Conservation (phyloP, 1,140 invertebrate species). For the Latrodectus geometricus region DNA sequence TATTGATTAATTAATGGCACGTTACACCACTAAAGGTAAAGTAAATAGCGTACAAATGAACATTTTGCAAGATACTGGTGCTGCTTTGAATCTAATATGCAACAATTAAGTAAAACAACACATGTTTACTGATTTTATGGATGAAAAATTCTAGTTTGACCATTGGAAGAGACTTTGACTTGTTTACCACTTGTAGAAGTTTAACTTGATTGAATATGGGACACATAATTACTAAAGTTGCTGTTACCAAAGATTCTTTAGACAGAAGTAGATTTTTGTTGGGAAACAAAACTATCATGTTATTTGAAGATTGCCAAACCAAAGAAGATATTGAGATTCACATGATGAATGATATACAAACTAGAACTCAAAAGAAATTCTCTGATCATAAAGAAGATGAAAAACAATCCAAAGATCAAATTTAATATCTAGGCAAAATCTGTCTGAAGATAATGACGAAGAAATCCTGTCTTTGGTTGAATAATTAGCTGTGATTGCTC, state of each 20-base stretch:
- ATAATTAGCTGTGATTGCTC: too few species aligned
- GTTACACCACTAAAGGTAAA: too few species aligned
- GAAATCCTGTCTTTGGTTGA: too few species aligned
- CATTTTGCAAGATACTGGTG: too few species aligned
- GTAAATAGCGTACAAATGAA: too few species aligned
- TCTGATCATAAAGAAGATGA: too few species aligned
- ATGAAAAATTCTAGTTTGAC: neutral
- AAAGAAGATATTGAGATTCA: neutral
- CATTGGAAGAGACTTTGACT: neutral
- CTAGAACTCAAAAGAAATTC: neutral
- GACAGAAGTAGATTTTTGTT: conserved; percentile 1
- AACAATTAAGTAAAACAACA: conserved; percentile 2
- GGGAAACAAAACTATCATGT: conserved; percentile 2
- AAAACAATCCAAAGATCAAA: too few species aligned
- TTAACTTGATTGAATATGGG: neutral
- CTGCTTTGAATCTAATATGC: conserved; percentile 1
- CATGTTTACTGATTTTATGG: conserved; percentile 5
- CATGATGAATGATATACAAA: neutral
- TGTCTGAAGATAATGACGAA: too few species aligned
- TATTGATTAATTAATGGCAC: too few species aligned
- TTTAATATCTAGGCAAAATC: too few species aligned
- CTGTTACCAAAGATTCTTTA: neutral
- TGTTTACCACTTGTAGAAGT: conserved; percentile 14
- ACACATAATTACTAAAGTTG: conserved; percentile 8
- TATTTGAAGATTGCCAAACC: neutral